These are phyloP conservation scores for Neosalanx taihuensis DNA, from an alignment of 2,797 vertebrate species.

Conservation along the genomic window DNA sequence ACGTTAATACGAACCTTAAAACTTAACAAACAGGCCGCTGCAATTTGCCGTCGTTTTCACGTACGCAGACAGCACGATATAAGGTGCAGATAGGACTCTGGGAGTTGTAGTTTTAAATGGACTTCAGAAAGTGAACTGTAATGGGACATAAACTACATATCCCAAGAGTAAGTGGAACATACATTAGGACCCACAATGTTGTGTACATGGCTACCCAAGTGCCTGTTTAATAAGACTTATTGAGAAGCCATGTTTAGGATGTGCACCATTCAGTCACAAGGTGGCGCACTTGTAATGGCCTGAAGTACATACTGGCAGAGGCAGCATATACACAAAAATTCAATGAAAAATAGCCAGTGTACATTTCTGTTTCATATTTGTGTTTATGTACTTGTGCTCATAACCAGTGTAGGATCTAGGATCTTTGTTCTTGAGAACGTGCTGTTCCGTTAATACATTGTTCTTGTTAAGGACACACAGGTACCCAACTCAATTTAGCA, in stretches of 20 bases:
- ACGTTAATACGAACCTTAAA: slow-evolving; percentile 38
- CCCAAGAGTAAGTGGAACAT: slow-evolving; percentile 23
- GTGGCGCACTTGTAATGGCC: slow-evolving; percentile 38
- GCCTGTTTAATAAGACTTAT: slow-evolving; percentile 48
- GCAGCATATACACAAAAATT: no score
- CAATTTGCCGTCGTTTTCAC: slow-evolving; percentile 62
- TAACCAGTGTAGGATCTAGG: no score
- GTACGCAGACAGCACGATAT: slow-evolving; percentile 28
- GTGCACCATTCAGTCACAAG: slow-evolving; percentile 36
- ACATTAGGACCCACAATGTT: slow-evolving; percentile 44
- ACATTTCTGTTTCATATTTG: no score
- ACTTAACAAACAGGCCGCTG: slow-evolving; percentile 53
- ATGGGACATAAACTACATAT: slow-evolving; percentile 41
- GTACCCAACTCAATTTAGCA: no score
- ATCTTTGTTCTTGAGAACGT: no score
- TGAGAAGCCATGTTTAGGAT: neutral
- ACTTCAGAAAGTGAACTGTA: fast-evolving
- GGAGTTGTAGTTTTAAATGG: slow-evolving; percentile 57
- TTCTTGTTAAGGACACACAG: no score
- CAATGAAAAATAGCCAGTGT: no score
- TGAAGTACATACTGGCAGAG: no score
- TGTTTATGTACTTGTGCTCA: no score
- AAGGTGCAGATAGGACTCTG: slow-evolving; percentile 28
- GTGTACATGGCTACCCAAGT: slow-evolving; percentile 34
- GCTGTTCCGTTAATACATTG: no score